Conservation (phyloP, 2,797 vertebrate genomes). For the Buceros bicornis region DNA sequence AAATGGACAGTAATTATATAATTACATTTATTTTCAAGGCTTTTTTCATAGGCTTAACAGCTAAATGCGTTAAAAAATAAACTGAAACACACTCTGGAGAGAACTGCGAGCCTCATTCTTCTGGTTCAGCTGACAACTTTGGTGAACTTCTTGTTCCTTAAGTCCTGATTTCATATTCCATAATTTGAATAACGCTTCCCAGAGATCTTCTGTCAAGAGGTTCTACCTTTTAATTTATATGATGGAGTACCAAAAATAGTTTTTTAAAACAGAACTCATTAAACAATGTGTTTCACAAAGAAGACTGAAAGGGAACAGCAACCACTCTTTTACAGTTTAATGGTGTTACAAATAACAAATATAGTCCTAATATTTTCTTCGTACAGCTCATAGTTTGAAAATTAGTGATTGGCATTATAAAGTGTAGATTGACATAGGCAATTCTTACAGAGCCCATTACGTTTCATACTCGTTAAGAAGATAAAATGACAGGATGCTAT, state of each 20-base stretch:
- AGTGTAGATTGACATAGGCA: neutral
- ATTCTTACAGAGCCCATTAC: neutral
- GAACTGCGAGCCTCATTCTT: neutral
- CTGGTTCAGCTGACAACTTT: neutral
- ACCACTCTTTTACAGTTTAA: neutral
- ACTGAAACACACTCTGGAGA: neutral
- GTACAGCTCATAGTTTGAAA: neutral
- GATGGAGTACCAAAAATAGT: neutral
- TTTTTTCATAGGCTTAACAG: neutral
- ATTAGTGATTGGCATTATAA: neutral
- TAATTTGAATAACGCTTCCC: neutral
- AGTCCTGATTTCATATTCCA: neutral
- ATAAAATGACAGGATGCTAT: no score
- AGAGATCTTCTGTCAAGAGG: neutral
- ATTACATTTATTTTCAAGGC: neutral
- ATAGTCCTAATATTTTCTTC: neutral
- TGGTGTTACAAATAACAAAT: neutral
- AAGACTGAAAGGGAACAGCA: neutral
- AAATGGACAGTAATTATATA: neutral
- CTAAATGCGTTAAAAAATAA: neutral
- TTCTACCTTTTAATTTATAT: neutral
- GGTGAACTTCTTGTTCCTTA: neutral
- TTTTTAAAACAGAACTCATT: neutral
- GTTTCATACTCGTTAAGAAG: neutral
- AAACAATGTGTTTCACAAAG: neutral